Conservation (phyloP, 2,888 invertebrate species). For the Nematopogon swammerdamellus region DNA sequence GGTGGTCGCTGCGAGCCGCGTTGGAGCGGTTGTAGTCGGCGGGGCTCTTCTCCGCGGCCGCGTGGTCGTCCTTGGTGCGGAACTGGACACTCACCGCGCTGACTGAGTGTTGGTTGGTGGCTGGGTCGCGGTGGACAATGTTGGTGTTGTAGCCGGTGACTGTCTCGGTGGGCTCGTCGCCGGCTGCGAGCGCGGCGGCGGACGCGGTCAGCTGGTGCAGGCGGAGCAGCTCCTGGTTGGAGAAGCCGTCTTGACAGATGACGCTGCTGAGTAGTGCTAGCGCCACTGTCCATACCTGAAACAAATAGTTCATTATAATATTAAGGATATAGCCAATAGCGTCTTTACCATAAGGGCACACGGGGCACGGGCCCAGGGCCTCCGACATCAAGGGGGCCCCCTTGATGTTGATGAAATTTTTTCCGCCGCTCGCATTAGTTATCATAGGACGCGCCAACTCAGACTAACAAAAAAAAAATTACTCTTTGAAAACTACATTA, state of each 20-base stretch:
- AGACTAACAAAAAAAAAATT: too few species aligned
- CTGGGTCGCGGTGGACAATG: constrained; percentile 29
- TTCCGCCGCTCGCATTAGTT: too few species aligned
- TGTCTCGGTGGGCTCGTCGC: constrained; percentile 29
- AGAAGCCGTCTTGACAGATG: constrained; percentile 40
- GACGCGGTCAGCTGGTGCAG: constrained; percentile 26
- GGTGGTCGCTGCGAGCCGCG: constrained; percentile 19
- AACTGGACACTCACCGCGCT: constrained; percentile 32
- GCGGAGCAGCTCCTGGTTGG: constrained; percentile 33
- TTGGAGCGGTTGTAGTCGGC: constrained; percentile 29
- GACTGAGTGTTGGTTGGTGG: constrained; percentile 23
- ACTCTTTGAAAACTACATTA: too few species aligned
- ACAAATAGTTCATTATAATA: too few species aligned
- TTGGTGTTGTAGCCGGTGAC: constrained; percentile 31
- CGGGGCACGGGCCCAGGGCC: too few species aligned
- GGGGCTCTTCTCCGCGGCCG: constrained; percentile 21
- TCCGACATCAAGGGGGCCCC: too few species aligned
- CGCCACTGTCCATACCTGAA: constrained; percentile 50
- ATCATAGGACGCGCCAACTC: too few species aligned
- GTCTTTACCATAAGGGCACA: too few species aligned
- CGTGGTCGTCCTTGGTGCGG: constrained; percentile 27
- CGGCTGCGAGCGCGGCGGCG: constrained; percentile 13
- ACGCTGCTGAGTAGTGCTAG: constrained; percentile 25
- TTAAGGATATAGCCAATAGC: too few species aligned
- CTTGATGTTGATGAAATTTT: too few species aligned